Conservation (phyloP, 2,888 invertebrate species). For the Unio delphinus region DNA sequence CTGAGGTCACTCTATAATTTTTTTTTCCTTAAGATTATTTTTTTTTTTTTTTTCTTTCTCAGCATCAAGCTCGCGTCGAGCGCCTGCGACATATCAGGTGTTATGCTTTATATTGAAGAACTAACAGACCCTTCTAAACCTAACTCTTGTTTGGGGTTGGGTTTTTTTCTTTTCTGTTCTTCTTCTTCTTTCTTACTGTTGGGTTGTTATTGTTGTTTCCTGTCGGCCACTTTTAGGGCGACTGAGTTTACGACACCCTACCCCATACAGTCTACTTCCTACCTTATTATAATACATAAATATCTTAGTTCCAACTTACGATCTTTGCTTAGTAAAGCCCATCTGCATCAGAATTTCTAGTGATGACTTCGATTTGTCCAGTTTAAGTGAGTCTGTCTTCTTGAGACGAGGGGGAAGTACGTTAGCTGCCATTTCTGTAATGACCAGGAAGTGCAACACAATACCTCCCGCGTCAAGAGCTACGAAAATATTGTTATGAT, state of each 20-base stretch:
- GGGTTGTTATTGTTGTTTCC: neutral
- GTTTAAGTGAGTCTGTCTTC: conserved; percentile 38
- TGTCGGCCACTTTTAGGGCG: neutral
- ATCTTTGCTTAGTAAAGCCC: conserved; percentile 90
- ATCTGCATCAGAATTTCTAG: conserved; percentile 88
- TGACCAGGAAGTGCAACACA: too few species aligned
- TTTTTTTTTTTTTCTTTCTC: too few species aligned
- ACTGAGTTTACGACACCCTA: neutral
- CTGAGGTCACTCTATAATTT: too few species aligned
- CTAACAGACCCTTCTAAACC: too few species aligned
- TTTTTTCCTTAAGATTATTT: too few species aligned
- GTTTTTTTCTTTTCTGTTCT: too few species aligned
- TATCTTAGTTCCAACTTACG: conserved; percentile 78
- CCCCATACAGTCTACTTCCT: neutral
- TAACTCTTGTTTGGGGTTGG: neutral
- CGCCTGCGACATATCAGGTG: too few species aligned
- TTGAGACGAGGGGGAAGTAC: conserved; percentile 18
- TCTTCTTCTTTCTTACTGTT: neutral
- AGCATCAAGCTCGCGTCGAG: too few species aligned
- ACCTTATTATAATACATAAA: neutral
- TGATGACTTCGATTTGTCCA: conserved; percentile 67
- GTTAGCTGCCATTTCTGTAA: too few species aligned
- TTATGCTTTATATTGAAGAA: too few species aligned
- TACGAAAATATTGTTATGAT: too few species aligned
- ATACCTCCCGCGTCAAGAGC: too few species aligned